A percentile compares a stretch with the other conserved stretches of the same genome.
phyloP scores from a whole-genome alignment of 2,113 vertebrate species.

The Melanerpes formicivorus region DNA sequence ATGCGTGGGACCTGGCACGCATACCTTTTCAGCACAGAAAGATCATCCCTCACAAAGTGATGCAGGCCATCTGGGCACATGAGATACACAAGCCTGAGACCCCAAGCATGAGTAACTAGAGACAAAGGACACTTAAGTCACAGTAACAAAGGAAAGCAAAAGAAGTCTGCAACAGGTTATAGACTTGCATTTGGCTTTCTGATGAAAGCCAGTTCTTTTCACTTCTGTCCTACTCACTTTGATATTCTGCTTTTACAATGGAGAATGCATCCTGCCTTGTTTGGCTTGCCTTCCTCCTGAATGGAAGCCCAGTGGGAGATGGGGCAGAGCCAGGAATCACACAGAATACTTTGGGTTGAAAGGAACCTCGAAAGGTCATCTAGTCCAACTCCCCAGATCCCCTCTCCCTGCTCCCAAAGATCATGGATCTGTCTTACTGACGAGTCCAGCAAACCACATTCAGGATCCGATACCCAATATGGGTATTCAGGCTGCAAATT shows the following conservation, averaged over 20 bases:
- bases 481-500: neutral
- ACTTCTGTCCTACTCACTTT: neutral
- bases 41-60: neutral
- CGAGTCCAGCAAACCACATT: neutral
- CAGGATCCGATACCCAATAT: neutral
- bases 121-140: neutral
- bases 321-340: neutral
- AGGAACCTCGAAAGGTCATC: too few relatives aligned
- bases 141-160: neutral
- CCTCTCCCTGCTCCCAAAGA: neutral
- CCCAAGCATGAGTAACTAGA: constrained; percentile 27
- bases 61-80: constrained; percentile 18
- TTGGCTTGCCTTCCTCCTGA: neutral
- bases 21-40: constrained; percentile 1
- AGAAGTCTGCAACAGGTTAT: neutral
- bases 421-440: too few relatives aligned
- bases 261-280: neutral
- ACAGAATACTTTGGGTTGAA: too few relatives aligned
- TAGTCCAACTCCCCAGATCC: neutral
- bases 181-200: neutral
- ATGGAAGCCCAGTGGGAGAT: neutral
- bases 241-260: neutral
- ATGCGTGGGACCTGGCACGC: constrained; percentile 23
- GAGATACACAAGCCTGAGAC: constrained; percentile 31
- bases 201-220: neutral